Base-by-base conservation (phyloP, 1,140 invertebrate species). In the Trissolcus basalis region DNA sequence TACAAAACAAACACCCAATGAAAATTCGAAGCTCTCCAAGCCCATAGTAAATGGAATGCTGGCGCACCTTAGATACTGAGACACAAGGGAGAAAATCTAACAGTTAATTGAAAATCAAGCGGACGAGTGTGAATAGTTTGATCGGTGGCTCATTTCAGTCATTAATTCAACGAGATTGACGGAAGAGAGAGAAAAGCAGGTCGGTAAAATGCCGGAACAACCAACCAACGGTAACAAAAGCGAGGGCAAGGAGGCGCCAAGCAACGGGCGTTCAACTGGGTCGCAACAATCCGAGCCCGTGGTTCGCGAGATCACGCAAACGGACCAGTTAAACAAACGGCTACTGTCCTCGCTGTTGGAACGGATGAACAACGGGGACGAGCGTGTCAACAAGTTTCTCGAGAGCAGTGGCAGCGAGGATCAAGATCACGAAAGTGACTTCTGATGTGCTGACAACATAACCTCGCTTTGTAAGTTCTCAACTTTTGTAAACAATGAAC, bases 251-350 rank as follows among this genome's bases (percentile, higher is more conserved):
- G 44, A 60, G 6, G 51, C 56, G 64, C 69, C 59, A 63, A 65
- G 68, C 44, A 79, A 71, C 76, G 74, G 63, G 5, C 56, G 59
- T 15, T 15, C 54, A 14, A 54, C 32, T 36, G 53, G 61, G 4
- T 33, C 45, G 7, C 67, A 55, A 43, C 65, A 70, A 44, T 44
- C 50, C 0, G 72, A 81, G 5, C 61, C 77, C 6, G 75, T 79
- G 19, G 76, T 80, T 13, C 75, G 89, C 16, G 91, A 92, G 88
- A 84, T 90, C 67, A 91, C 89, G 11, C 90, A 91, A 82, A 93
- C 91, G 0, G 91, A 93, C 82, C 89, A 89, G 54, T 74, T 93
- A 33, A 93, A 93, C 77, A 92, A 92, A 80, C 89, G 89, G 58
- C 83, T 92, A 36, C 84, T 92, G 15, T 88, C 89, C 45, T 91